Evolutionary conservation across 1,140 invertebrate genomes (phyloP).

Genomic region (Meloidogyne exigua): DNA sequence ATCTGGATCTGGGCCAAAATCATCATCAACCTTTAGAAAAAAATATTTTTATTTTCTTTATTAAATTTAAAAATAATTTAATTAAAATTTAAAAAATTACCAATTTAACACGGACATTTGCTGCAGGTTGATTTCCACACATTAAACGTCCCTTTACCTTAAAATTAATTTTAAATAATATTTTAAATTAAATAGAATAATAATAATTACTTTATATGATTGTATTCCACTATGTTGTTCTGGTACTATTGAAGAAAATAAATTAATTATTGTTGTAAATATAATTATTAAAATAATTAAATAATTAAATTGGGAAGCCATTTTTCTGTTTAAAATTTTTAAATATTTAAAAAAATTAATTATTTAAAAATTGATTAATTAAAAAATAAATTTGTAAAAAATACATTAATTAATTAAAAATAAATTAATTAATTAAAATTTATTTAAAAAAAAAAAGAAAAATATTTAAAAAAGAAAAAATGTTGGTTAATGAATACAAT

Average conservation of each 20-base stretch:
- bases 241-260: constrained; percentile 43
- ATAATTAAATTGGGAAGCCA: background rate
- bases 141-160: constrained; percentile 54
- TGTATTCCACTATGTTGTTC: constrained; percentile 56
- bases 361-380: too few species aligned
- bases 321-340: background rate
- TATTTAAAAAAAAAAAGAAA: background rate
- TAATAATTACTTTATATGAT: constrained; percentile 51
- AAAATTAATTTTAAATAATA: constrained; percentile 30
- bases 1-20: constrained; percentile 59
- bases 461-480: constrained; percentile 4
- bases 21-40: constrained; percentile 14
- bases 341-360: background rate
- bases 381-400: background rate
- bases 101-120: constrained; percentile 59
- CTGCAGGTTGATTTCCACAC: constrained; percentile 56
- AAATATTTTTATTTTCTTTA: too few species aligned
- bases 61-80: background rate
- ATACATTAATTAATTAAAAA: background rate
- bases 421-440: background rate
- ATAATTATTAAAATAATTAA: constrained; percentile 21
- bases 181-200: constrained; percentile 13
- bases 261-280: background rate
- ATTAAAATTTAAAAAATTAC: constrained; percentile 37
- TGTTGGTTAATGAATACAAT: constrained; percentile 42